Conservation (phyloP, 2,888 invertebrate species). For the Empis stercorea region DNA sequence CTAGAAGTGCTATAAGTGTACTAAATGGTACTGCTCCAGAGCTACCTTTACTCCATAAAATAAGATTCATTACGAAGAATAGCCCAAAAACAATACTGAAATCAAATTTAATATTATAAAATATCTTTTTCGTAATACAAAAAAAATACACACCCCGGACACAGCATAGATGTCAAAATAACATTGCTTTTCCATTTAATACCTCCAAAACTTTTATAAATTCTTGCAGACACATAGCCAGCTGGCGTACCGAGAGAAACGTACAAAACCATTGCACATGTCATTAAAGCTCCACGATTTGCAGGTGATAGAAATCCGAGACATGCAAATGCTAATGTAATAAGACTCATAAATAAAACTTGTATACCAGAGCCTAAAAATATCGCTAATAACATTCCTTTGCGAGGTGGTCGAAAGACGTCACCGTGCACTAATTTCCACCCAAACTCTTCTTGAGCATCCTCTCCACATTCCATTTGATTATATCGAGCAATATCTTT, state of each 20-base stretch:
- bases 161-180: conserved; percentile 86
- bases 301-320: conserved; percentile 97
- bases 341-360: conserved; percentile 87
- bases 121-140: no score
- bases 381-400: conserved; percentile 92
- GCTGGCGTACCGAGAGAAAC: conserved; percentile 95
- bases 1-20: conserved; percentile 83
- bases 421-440: conserved; percentile 99
- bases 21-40: conserved; percentile 96
- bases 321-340: conserved; percentile 96
- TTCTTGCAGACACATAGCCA: conserved; percentile 90
- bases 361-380: conserved; percentile 94
- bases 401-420: conserved; percentile 90
- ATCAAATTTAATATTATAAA: conserved; percentile 19
- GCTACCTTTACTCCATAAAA: conserved; percentile 91
- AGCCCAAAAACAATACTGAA: conserved; percentile 87
- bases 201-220: conserved; percentile 98
- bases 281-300: conserved; percentile 97
- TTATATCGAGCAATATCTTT: conserved; percentile 98
- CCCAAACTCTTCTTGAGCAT: conserved; percentile 72
- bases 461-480: conserved; percentile 80
- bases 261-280: conserved; percentile 90
- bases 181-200: conserved; percentile 99
- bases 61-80: conserved; percentile 93
- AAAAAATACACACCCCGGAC: conserved; percentile 98